Evolutionary conservation across 2,113 vertebrate genomes (phyloP), one percentile per base, ranked within the genome.

Genomic region (Hoplias malabaricus): DNA sequence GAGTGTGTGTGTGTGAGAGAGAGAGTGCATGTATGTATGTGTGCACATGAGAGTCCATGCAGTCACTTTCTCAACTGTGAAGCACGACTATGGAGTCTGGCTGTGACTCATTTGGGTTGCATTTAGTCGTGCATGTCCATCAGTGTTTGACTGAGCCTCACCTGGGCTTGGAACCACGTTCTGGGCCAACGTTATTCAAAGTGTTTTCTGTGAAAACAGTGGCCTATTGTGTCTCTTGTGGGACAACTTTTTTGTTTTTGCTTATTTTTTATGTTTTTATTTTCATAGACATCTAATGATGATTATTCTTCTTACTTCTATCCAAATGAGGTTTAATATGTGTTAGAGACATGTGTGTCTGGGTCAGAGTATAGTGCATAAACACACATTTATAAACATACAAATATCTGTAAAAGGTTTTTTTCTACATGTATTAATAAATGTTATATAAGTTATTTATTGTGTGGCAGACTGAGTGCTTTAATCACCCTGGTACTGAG

Each of bases 131-230:
- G 13, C 57, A 12, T 42, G n/a, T 75, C 12, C 12, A 34, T 76
- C 86, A 85, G 83, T 88, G 86, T 89, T 87, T 59, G 75, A 33
- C 78, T 75, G 73, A 67, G 78, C 66, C 56, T 69, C 66, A 70
- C 63, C 68, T 29, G 25, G 76, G 80, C 65, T 19, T 73, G 57
- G 69, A 85, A 69, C 77, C 65, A 68, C 74, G 83, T 63, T 86
- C 83, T 69, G 77, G 80, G 83, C 85, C 84, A 78, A 84, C 42
- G 13, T 48, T 82, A 85, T 76, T 69, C 43, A 36, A 42, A 77
- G 76, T 84, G 92, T 93, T 94, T 94, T 94, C 93, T 92, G 90
- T 93, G 93, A 94, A 94, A 94, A 93, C 92, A 80, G 79, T 83
- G 79, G 83, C 85, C 80, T 80, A n/a, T 82, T 77, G 79, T 62